Conservation (phyloP, 2,797 vertebrate genomes). For the Danio jaintianensis region DNA sequence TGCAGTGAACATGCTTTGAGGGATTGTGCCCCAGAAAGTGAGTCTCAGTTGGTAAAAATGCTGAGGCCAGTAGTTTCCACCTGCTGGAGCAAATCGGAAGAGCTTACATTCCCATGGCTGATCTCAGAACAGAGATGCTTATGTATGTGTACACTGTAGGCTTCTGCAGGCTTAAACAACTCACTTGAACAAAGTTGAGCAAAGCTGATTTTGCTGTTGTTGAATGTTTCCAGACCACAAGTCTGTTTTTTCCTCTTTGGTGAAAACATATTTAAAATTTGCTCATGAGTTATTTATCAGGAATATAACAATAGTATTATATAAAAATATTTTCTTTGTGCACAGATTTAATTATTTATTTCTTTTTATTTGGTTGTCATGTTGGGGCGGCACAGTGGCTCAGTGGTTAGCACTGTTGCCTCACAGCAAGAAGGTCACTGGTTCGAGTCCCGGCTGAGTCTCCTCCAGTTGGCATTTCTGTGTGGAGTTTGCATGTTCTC, state of each 20-base stretch:
- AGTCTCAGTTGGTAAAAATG: constrained; percentile 55
- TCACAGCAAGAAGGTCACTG: no score
- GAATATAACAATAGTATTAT: no score
- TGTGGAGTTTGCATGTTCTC: no score
- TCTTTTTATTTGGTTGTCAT: no score
- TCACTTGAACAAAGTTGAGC: background rate
- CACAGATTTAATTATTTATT: no score
- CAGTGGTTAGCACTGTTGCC: no score
- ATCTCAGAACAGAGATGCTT: constrained; percentile 36
- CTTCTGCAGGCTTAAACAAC: background rate
- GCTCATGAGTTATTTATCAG: no score
- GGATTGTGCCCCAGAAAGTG: constrained; percentile 60
- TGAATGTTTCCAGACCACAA: background rate
- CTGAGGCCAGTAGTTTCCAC: constrained; percentile 62
- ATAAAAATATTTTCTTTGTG: no score
- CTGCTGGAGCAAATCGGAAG: constrained; percentile 61
- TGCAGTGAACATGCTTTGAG: constrained; percentile 56
- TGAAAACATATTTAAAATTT: background rate
- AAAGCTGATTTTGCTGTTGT: background rate
- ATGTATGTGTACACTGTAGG: constrained; percentile 5
- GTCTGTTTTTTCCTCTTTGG: background rate
- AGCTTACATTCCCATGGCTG: constrained; percentile 56
- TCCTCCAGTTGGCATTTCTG: no score
- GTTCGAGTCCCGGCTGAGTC: no score
- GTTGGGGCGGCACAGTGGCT: no score